These are phyloP conservation scores for Chloropsis cyanopogon DNA, from an alignment of 2,113 vertebrate genomes.

Conservation along the genomic window DNA sequence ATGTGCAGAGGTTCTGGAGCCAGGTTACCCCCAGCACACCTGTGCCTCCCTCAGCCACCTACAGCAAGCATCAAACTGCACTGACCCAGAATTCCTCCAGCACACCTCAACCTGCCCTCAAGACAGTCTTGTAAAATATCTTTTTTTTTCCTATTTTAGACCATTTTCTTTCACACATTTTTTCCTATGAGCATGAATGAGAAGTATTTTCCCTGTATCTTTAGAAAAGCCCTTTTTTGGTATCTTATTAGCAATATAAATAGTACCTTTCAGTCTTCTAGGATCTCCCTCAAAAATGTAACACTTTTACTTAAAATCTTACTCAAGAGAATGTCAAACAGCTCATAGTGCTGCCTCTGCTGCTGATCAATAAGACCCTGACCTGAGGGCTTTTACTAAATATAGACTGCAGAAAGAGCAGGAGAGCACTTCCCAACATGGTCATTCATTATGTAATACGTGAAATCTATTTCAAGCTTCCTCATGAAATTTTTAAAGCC, in stretches of 20 bases:
- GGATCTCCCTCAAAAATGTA: not conserved
- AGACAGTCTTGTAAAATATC: not conserved
- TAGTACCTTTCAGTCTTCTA: not conserved
- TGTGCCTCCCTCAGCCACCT: not conserved
- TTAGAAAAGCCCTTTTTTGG: not conserved
- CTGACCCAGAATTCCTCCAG: not conserved
- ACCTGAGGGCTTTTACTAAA: conserved; percentile 66
- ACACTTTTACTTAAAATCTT: not conserved
- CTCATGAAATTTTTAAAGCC: conserved; percentile 64
- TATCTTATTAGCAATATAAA: not conserved
- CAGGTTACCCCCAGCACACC: not conserved
- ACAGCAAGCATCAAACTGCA: rapidly evolving
- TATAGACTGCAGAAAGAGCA: conserved; percentile 58
- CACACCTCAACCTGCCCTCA: not conserved
- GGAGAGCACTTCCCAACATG: conserved; percentile 48
- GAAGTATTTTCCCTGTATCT: not conserved
- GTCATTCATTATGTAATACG: conserved; percentile 66
- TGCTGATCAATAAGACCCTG: conserved; percentile 47
- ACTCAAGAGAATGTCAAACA: not conserved
- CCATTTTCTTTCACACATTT: not conserved
- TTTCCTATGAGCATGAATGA: not conserved
- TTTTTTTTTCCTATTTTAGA: not conserved
- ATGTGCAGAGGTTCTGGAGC: not conserved
- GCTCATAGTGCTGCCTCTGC: not conserved
- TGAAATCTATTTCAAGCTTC: conserved; percentile 67